Evolutionary conservation across 2,797 vertebrate genomes (phyloP).

Genomic region (Syndactyla subalaris): DNA sequence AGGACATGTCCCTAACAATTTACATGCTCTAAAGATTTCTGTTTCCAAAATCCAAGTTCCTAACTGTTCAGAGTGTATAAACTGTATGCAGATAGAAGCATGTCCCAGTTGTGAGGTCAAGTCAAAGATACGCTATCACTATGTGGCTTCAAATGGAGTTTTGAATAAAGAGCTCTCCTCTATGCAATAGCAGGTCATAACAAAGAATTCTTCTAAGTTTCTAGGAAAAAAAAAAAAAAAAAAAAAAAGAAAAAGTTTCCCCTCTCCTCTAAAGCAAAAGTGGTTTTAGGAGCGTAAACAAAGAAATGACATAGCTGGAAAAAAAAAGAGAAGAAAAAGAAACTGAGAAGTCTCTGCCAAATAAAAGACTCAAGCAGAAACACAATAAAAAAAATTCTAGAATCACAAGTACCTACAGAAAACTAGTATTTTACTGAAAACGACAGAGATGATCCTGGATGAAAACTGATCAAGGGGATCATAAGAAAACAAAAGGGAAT

Average conservation of each 20-base stretch:
- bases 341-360: not conserved
- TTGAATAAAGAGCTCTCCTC: not conserved
- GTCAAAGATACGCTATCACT: not conserved
- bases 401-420: not conserved
- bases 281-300: not conserved
- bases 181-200: not conserved
- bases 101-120: not conserved
- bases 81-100: not conserved
- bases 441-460: not conserved
- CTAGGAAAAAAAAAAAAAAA: not conserved
- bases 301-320: fast-evolving
- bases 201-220: not conserved
- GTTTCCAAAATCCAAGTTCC: not conserved
- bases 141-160: not conserved
- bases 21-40: fast-evolving
- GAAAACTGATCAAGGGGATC: not conserved
- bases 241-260: not conserved
- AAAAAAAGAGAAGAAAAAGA: not conserved
- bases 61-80: not conserved
- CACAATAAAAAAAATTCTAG: not conserved
- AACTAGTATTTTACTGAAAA: not conserved
- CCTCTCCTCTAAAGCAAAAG: not conserved
- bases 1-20: not conserved
- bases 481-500: not conserved
- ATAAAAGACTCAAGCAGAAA: not conserved